Evolutionary conservation across 92 coral and sea anemone species (phyloP).

Genomic region (Nematostella vectensis): DNA sequence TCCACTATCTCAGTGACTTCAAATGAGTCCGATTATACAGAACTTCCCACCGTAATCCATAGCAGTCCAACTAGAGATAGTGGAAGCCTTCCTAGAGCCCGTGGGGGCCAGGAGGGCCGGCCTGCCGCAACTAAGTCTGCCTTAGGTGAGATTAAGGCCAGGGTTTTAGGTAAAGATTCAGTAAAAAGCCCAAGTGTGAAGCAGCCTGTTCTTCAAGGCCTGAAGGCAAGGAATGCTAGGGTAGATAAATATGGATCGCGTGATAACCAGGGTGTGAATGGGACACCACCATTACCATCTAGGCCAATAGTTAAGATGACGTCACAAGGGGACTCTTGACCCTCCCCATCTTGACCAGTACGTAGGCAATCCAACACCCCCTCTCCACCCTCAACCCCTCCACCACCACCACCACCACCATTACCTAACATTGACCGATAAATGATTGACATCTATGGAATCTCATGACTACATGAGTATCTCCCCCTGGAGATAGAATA

Average conservation of each 20-base stretch:
- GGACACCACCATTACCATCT: slow-evolving; percentile 35
- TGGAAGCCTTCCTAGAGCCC: slow-evolving; percentile 1
- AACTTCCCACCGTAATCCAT: slow-evolving; percentile 70
- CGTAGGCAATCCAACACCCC: too few relatives aligned
- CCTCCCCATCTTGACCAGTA: too few relatives aligned
- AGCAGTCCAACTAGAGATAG: slow-evolving; percentile 20
- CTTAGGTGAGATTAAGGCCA: slow-evolving; percentile 22
- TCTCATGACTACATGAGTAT: too few relatives aligned
- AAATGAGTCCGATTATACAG: slow-evolving; percentile 61
- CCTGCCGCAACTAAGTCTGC: slow-evolving; percentile 10
- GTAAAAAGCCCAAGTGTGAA: not conserved
- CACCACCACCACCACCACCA: too few relatives aligned
- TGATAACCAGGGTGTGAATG: slow-evolving; percentile 11
- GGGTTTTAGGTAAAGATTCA: slow-evolving; percentile 12
- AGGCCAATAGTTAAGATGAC: slow-evolving; percentile 38
- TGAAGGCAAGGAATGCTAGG: slow-evolving; percentile 17
- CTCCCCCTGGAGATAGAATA: too few relatives aligned
- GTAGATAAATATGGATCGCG: slow-evolving; percentile 20
- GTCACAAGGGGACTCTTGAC: slow-evolving; percentile 3
- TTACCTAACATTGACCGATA: too few relatives aligned
- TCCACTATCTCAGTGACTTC: slow-evolving; percentile 82
- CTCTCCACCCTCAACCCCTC: too few relatives aligned
- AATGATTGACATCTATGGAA: too few relatives aligned
- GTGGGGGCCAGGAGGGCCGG: not conserved
- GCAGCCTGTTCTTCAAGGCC: slow-evolving; percentile 30